A percentile compares a stretch with the other conserved stretches of the same genome.
phyloP scores from a whole-genome alignment of 2,888 invertebrate species.

The Aphidius colemani region DNA sequence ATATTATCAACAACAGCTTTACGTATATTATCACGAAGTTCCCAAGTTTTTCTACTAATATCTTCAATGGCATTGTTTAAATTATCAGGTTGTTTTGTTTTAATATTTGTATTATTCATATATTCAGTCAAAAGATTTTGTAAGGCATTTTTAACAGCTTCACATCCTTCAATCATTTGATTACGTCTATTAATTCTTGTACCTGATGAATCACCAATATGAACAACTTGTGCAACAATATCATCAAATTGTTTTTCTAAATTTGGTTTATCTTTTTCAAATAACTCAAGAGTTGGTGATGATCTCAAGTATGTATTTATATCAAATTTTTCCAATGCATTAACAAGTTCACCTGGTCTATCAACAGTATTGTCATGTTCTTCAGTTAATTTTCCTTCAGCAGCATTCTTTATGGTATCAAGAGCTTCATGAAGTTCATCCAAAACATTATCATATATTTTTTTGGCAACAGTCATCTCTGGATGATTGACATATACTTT shows the following conservation, averaged over 20 bases:
- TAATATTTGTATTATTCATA: slow-evolving; percentile 92
- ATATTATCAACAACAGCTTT: slow-evolving; percentile 99
- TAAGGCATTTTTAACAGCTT: slow-evolving; percentile 95
- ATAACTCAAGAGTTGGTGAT: slow-evolving; percentile 87
- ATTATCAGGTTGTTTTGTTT: slow-evolving; percentile 86
- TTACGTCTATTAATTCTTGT: slow-evolving; percentile 95
- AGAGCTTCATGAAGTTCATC: slow-evolving; percentile 96
- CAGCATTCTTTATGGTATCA: slow-evolving; percentile 91
- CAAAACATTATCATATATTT: slow-evolving; percentile 93
- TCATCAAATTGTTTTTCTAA: slow-evolving; percentile 94
- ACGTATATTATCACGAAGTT: slow-evolving; percentile 89
- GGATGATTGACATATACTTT: slow-evolving; percentile 98
- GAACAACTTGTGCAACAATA: slow-evolving; percentile 95
- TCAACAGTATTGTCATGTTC: slow-evolving; percentile 74
- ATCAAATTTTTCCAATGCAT: slow-evolving; percentile 96
- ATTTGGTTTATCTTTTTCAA: slow-evolving; percentile 79
- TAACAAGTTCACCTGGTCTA: slow-evolving; percentile 92
- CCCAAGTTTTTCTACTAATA: slow-evolving; percentile 95
- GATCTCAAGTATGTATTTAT: slow-evolving; percentile 97
- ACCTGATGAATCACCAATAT: slow-evolving; percentile 97
- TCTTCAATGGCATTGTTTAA: slow-evolving; percentile 94
- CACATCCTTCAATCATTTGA: slow-evolving; percentile 96
- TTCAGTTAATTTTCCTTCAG: slow-evolving; percentile 76
- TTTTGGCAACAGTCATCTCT: slow-evolving; percentile 93
- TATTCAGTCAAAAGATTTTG: slow-evolving; percentile 97